These are phyloP conservation scores for Lissonota sp. DNA, from an alignment of 2,888 invertebrate species.

Conservation along the genomic window DNA sequence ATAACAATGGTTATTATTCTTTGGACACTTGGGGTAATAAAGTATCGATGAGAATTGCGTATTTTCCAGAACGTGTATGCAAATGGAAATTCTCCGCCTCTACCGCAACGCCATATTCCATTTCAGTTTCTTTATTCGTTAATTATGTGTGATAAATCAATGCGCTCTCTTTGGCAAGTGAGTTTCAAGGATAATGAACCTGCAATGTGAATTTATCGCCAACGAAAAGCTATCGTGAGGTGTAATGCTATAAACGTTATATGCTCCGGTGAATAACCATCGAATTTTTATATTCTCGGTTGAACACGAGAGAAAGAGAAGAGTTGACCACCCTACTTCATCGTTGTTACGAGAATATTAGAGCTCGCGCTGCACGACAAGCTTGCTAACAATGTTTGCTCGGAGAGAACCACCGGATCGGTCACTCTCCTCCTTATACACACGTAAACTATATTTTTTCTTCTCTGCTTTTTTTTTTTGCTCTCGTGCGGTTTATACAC, in stretches of 20 bases:
- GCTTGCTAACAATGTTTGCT: slow-evolving; percentile 68
- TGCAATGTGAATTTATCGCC: slow-evolving; percentile 19
- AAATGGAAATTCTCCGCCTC: too few relatives aligned
- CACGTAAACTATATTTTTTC: slow-evolving; percentile 1
- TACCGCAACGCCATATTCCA: too few relatives aligned
- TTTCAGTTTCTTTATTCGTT: too few relatives aligned
- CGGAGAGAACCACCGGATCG: slow-evolving; percentile 61
- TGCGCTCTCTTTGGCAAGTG: too few relatives aligned
- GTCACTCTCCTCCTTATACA: slow-evolving; percentile 52
- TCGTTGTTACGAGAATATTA: slow-evolving; percentile 52
- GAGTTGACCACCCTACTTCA: slow-evolving; percentile 23
- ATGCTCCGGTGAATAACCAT: slow-evolving; percentile 19
- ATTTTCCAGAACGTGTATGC: too few relatives aligned
- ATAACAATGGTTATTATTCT: too few relatives aligned
- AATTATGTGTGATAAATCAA: too few relatives aligned
- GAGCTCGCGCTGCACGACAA: slow-evolving; percentile 59
- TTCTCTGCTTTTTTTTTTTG: slow-evolving; percentile 3
- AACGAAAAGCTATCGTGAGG: slow-evolving; percentile 15
- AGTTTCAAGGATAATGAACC: too few relatives aligned
- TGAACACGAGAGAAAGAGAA: slow-evolving; percentile 22
- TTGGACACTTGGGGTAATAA: too few relatives aligned
- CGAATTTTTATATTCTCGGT: slow-evolving; percentile 33
- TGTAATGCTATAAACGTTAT: slow-evolving; percentile 17
- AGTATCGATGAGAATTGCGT: too few relatives aligned
- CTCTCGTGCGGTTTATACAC: slow-evolving; percentile 14